Evolutionary conservation across 1,140 invertebrate genomes (phyloP), one percentile per base, ranked within the genome.

Genomic region (Drosophila miranda): DNA sequence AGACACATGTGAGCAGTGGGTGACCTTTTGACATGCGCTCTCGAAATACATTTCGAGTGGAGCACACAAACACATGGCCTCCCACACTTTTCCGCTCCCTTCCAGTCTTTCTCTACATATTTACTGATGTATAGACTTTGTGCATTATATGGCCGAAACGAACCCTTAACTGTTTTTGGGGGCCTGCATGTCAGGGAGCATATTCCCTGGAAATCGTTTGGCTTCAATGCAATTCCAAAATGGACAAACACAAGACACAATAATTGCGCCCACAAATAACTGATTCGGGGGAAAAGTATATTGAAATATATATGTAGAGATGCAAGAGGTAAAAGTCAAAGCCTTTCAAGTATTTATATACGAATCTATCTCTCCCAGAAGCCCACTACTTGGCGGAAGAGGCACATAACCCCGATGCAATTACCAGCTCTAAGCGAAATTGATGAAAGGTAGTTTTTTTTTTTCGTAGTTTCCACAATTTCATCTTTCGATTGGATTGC

Each of bases 1-100:
- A 56, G 43, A 52, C 57, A 76, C 34, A 62, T 49, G 64, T 46
- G 63, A 53, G 68, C 60, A 73, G 68, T 56, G 50, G 70, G 51
- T 78, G 81, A 86, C 81, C 81, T 81, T 67, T 86, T 86, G 81
- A 86, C 81, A 86, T 86, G 81, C 81, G 81, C 81, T 86, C 81
- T 87, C 73, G 73, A 84, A 84, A 86, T 86, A 84, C 82, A 84
- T 84, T 86, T 84, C 81, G 73, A 70, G 77, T 80, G 81, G 64
- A 81, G 69, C 77, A 60, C 72, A 49, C 72, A 49, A 61, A 60
- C 60, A 76, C 67, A 76, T 58, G 75, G 54, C 45, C 23, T 5
- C 23, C 4, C 23, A 5, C 46, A 28, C 46, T 16, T 41, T 46
- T 57, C 23, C 48, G 5, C 9, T 7, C 14, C 11, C 50, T 2